Base-by-base conservation (phyloP, 2,888 invertebrate genomes). In the Drosophila tripunctata region DNA sequence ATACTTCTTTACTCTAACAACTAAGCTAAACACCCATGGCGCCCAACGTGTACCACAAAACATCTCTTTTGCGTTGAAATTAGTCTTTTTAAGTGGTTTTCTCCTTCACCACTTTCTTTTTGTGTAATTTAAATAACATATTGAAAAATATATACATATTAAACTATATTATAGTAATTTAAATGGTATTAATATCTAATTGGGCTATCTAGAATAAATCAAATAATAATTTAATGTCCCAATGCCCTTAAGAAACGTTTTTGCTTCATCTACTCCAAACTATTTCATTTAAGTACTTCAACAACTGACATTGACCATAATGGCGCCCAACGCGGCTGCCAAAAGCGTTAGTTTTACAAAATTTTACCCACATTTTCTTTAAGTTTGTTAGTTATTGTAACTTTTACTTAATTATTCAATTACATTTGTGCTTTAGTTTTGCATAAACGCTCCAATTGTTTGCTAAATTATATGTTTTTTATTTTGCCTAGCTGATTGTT, bases 371-470 rank as follows among this genome's bases (percentile, higher is more conserved):
- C 4, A 10, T 8, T 41, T 41, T 24, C 14, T 3, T 4, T 31
- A 45, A 12, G 3, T 44, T 44, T 30, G 6, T 1, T 17, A 27
- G n/a, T 44, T 7, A 3, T 17, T 8, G 1, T 0, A 21, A 22
- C 14, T 15, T 33, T 5, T 21, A 14, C 21, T 1, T 7, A 6
- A 44, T 6, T 14, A 15, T 21, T 33, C 8, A 33, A n/a, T 31
- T 45, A 4, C 8, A 19, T 36, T 36, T 19, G 17, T 27, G 47
- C 12, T 15, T 5, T n/a, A 15, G 12, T 33, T 36, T 35, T 35
- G 35, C 45, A 19, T 48, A 35, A 50, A 38, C 33, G 52, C 33
- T 35, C n/a, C 45, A 54, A 36, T 45, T 33, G 44, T 8, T 44
- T 12, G n/a, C 15, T 5, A 30, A 51, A 30, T 30, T 10, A 27